phyloP scores from a whole-genome alignment of 2,888 invertebrate genomes.

The Xiphydria camelus region DNA sequence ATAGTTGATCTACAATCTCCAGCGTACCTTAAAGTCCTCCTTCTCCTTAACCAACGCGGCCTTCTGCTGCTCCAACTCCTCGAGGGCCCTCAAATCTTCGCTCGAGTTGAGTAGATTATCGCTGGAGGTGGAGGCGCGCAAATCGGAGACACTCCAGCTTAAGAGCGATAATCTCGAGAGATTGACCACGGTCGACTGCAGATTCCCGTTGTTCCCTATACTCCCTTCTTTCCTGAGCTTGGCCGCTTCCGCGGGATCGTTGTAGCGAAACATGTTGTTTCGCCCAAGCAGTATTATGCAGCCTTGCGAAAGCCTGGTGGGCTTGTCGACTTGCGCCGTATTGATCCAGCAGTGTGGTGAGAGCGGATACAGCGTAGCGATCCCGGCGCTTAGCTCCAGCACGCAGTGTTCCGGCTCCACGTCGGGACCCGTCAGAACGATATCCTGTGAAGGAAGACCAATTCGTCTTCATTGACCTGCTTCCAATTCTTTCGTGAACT shows the following conservation, averaged over 20 bases:
- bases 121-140: slow-evolving; percentile 64
- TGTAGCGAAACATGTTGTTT: slow-evolving; percentile 84
- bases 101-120: slow-evolving; percentile 54
- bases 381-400: slow-evolving; percentile 71
- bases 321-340: slow-evolving; percentile 75
- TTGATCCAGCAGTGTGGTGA: slow-evolving; percentile 79
- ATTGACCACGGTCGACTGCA: slow-evolving; percentile 63
- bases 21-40: slow-evolving; percentile 58
- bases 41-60: slow-evolving; percentile 55
- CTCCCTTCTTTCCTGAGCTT: slow-evolving; percentile 76
- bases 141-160: slow-evolving; percentile 81
- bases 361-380: slow-evolving; percentile 74
- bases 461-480: too few relatives aligned
- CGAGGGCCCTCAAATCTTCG: slow-evolving; percentile 52
- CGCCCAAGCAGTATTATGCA: slow-evolving; percentile 78
- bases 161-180: slow-evolving; percentile 80
- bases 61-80: slow-evolving; percentile 55
- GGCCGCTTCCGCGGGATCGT: slow-evolving; percentile 87
- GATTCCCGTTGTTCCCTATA: slow-evolving; percentile 64
- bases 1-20: too few relatives aligned
- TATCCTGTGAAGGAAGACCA: slow-evolving; percentile 69
- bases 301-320: slow-evolving; percentile 79
- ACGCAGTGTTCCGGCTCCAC: slow-evolving; percentile 80
- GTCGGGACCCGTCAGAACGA: slow-evolving; percentile 75
- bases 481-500: too few relatives aligned